Evolutionary conservation across 2,113 vertebrate genomes (phyloP).

Genomic region (Oenanthe melanoleuca): DNA sequence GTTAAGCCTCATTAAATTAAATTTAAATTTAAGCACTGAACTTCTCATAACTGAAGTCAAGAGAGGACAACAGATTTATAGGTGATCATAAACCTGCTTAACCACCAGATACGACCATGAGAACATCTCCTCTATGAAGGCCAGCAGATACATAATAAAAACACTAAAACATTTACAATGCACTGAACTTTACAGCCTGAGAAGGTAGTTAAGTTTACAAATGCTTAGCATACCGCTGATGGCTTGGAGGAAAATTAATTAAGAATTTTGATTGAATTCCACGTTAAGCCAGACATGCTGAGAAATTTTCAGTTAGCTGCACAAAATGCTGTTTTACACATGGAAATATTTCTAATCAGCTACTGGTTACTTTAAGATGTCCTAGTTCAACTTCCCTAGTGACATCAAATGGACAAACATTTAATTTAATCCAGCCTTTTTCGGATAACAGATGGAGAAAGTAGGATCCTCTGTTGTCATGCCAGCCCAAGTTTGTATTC

Average conservation of each 20-base stretch:
- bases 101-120: neutral
- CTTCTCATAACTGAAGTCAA: neutral
- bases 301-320: neutral
- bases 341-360: neutral
- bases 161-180: neutral
- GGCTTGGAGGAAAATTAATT: neutral
- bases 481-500: neutral
- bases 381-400: neutral
- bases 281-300: neutral
- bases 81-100: neutral
- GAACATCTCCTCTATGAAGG: neutral
- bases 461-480: neutral
- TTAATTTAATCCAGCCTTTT: neutral
- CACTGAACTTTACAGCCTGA: neutral
- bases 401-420: neutral
- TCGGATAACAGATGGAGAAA: neutral
- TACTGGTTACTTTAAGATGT: neutral
- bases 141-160: neutral
- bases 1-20: neutral
- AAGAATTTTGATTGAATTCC: neutral
- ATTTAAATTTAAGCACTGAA: neutral
- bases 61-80: neutral
- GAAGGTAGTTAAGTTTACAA: neutral
- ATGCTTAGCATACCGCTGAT: neutral
- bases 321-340: neutral